Conservation (phyloP, 37 sponge, comb jelly and placozoan genomes). For the Bolinopsis microptera region DNA sequence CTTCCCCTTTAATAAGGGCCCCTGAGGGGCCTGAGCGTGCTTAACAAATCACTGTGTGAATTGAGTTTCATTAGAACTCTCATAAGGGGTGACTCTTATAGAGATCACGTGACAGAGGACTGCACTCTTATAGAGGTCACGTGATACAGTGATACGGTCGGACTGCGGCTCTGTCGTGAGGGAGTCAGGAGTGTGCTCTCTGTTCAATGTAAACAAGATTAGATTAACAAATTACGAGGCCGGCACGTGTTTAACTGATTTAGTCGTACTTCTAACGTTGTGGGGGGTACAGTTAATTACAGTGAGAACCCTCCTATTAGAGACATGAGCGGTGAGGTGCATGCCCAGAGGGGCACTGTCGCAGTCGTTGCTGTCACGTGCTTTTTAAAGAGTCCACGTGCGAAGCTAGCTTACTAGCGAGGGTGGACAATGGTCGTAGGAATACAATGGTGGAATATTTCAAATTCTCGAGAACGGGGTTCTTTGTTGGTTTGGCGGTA, state of each 20-base stretch:
- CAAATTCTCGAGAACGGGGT: neutral
- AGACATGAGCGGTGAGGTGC: neutral
- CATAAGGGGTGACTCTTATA: neutral
- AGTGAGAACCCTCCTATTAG: neutral
- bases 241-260: neutral
- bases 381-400: neutral
- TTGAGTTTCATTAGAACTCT: neutral
- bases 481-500: too few species aligned
- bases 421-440: neutral
- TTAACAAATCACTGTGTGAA: neutral
- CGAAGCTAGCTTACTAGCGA: neutral
- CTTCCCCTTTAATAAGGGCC: neutral
- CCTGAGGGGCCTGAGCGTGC: neutral
- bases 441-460: too few species aligned
- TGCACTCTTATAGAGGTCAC: neutral
- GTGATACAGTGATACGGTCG: neutral
- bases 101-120: neutral
- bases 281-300: neutral
- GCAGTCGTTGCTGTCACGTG: neutral
- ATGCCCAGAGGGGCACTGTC: neutral
- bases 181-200: neutral
- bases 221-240: neutral
- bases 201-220: neutral
- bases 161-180: neutral
- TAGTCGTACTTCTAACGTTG: neutral